Evolutionary conservation across 1,140 invertebrate genomes (phyloP), one percentile per base, ranked within the genome.

Genomic region (Zaprionus ghesquierei): DNA sequence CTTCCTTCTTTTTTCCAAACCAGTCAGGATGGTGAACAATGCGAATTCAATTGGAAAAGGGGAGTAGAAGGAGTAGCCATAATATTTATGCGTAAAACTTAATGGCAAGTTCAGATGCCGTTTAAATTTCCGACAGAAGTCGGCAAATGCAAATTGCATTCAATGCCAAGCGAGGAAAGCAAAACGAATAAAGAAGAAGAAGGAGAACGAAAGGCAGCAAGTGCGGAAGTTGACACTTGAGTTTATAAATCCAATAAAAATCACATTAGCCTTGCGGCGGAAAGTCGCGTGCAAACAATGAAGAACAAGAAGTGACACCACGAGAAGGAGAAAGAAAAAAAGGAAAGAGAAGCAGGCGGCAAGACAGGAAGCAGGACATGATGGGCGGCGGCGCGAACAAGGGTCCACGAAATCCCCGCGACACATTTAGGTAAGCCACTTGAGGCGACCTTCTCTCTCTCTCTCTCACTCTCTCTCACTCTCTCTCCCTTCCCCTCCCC

Each of bases 221-320:
- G 66, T 59, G 35, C 70, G 81, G 66, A 80, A 85, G 81, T 80
- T 86, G 70, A 75, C 77, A 75, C 81, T 85, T 72, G 75, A 86
- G 77, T 78, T 81, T 85, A 75, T 81, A 86, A 81, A 81, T 81
- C 81, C 81, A 85, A 85, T 85, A 85, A 85, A 85, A 85, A 80
- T 78, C 81, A 78, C 81, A 85, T 85, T 85, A 85, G 77, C 63
- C 81, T 64, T 29, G 63, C 78, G 75, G 81, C 63, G 74, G 77
- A 85, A 80, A 77, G 56, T 79, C 65, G 80, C 68, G 61, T 66
- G 54, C 75, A 78, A 80, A 75, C 62, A 69, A 74, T 66, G 69
- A 66, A 53, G 55, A 59, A 66, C 63, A 66, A 72, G 69, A 75
- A 55, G 44, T 56, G 71, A 64, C 61, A 79, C 71, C 63, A 41